Conservation (phyloP, 2,113 vertebrate species). For the Perca fluviatilis region DNA sequence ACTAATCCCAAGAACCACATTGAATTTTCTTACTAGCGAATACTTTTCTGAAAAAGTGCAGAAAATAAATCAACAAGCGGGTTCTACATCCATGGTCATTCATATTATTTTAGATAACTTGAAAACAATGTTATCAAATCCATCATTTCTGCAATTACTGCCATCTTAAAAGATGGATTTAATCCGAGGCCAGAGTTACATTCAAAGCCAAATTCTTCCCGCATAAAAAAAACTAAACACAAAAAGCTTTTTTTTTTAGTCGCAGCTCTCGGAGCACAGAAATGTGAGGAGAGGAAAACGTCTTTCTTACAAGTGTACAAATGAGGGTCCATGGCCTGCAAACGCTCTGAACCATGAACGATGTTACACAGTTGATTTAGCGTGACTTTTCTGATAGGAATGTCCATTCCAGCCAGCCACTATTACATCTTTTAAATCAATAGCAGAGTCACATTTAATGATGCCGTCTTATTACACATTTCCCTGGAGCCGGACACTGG, state of each 20-base stretch:
- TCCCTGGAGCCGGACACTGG: constrained; percentile 58
- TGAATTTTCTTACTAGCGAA: neutral
- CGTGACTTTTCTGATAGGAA: constrained; percentile 47
- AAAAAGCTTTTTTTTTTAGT: constrained; percentile 12
- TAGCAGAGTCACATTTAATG: constrained; percentile 63
- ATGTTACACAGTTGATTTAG: constrained; percentile 48
- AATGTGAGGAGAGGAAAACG: constrained; percentile 6
- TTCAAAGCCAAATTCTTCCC: constrained; percentile 24
- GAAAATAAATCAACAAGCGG: neutral
- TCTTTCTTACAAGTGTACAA: constrained; percentile 36
- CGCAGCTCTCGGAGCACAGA: neutral
- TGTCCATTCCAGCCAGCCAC: constrained; percentile 36
- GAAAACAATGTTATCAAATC: neutral
- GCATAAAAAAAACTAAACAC: neutral
- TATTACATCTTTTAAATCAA: constrained; percentile 69
- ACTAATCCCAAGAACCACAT: neutral
- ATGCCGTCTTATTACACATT: constrained; percentile 50
- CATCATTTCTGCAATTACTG: neutral
- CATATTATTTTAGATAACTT: neutral
- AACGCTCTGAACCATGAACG: constrained; percentile 36
- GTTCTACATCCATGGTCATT: neutral
- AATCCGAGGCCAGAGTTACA: neutral
- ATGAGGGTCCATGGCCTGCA: constrained; percentile 10
- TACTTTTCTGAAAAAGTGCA: neutral
- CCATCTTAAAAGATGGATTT: neutral